A percentile compares a stretch with the other conserved stretches of the same genome.
phyloP scores from a whole-genome alignment of 2,888 invertebrate species.

The Drosophila helvetica region DNA sequence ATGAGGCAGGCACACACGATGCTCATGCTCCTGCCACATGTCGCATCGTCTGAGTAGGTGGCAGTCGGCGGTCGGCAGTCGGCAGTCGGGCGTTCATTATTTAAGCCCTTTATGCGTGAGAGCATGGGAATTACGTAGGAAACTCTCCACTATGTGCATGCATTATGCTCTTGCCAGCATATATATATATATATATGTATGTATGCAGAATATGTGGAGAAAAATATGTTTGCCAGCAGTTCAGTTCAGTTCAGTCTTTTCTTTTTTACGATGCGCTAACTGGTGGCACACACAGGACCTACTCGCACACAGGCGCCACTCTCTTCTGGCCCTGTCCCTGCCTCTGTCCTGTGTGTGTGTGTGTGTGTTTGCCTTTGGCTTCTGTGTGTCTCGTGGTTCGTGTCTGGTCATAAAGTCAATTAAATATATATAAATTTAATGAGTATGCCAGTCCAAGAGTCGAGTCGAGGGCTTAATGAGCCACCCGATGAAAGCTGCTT shows the following conservation, averaged over 20 bases:
- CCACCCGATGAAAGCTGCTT: slow-evolving; percentile 25
- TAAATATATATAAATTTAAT: slow-evolving; percentile 78
- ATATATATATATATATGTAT: slow-evolving; percentile 6
- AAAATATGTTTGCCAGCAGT: slow-evolving; percentile 21
- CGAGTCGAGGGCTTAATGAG: slow-evolving; percentile 56
- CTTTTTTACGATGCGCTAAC: slow-evolving; percentile 69
- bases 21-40: slow-evolving; percentile 39
- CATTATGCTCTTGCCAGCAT: not conserved
- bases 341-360: slow-evolving; percentile 3
- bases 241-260: not conserved
- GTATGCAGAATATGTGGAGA: slow-evolving; percentile 22
- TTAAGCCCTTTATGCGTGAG: slow-evolving; percentile 68
- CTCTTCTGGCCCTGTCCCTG: not conserved
- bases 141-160: slow-evolving; percentile 11
- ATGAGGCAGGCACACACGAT: slow-evolving; percentile 64
- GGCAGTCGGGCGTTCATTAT: slow-evolving; percentile 58
- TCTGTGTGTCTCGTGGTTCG: slow-evolving; percentile 25
- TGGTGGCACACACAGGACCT: slow-evolving; percentile 52
- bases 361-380: slow-evolving; percentile 30
- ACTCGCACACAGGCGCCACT: slow-evolving; percentile 40
- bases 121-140: slow-evolving; percentile 40
- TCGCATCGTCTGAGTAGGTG: slow-evolving; percentile 11
- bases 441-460: slow-evolving; percentile 43
- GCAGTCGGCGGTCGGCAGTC: not conserved
- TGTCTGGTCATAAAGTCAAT: slow-evolving; percentile 75